Evolutionary conservation across 1,140 invertebrate genomes (phyloP).

Genomic region (Acromyrmex heyeri): DNA sequence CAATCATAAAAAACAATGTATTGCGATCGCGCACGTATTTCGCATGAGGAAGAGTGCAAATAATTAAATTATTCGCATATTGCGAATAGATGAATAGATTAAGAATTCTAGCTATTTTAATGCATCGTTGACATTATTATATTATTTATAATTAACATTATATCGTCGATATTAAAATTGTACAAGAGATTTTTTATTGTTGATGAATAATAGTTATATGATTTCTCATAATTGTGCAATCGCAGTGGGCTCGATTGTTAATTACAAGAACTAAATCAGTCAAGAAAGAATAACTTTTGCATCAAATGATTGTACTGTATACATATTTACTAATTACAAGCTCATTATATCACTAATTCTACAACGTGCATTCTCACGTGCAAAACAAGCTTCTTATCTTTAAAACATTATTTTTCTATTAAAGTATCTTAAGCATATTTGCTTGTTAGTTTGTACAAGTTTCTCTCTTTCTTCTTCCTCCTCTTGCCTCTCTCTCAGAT

Average conservation of each 20-base stretch:
- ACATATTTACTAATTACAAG: neutral
- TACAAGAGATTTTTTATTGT: neutral
- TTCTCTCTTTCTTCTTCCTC: neutral
- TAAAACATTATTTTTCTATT: neutral
- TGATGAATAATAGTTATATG: neutral
- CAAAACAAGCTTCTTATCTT: neutral
- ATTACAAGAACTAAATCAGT: constrained; percentile 18
- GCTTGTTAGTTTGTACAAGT: neutral
- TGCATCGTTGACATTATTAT: neutral
- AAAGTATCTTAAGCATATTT: neutral
- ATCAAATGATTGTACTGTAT: neutral
- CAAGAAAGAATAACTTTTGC: neutral
- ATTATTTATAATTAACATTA: constrained; percentile 18
- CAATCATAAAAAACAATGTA: neutral
- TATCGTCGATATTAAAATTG: neutral
- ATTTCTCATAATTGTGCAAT: constrained; percentile 5
- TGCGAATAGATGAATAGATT: neutral
- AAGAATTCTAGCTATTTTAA: constrained; percentile 9
- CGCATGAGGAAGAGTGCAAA: neutral
- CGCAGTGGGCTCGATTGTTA: neutral
- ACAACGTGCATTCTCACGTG: neutral
- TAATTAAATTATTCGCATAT: neutral
- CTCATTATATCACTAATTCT: neutral
- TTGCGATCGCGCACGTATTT: neutral
- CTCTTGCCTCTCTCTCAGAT: neutral